Evolutionary conservation across 2,113 vertebrate species (phyloP).

Genomic region (Neolamprologus fasciatus): DNA sequence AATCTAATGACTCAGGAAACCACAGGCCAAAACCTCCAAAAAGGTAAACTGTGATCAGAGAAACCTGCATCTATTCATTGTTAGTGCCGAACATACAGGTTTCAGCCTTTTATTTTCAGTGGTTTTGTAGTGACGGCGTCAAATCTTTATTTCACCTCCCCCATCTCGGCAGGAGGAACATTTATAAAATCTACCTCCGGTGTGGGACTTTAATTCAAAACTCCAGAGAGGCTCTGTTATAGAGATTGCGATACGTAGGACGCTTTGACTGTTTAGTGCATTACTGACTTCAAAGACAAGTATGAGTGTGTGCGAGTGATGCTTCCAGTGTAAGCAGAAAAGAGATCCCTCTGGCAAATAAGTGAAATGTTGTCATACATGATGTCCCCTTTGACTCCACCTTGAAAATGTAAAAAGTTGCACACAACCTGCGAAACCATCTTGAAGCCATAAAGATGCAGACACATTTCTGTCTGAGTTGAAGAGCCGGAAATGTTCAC

Average conservation of each 20-base stretch:
- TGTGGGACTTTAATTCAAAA: neutral
- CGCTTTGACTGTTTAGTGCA: slow-evolving; percentile 7
- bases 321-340: neutral
- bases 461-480: neutral
- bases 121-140: neutral
- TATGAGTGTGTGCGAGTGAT: neutral
- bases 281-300: neutral
- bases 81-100: neutral
- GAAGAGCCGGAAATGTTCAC: neutral
- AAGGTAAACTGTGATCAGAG: neutral
- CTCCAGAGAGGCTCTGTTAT: neutral
- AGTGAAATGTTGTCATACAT: neutral
- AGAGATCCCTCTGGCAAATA: neutral
- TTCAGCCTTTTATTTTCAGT: neutral
- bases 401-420: slow-evolving; percentile 30
- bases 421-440: slow-evolving; percentile 35
- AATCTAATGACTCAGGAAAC: neutral
- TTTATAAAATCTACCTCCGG: neutral
- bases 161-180: neutral
- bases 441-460: slow-evolving; percentile 33
- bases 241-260: neutral
- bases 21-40: neutral
- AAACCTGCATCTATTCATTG: neutral
- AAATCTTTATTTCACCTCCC: neutral
- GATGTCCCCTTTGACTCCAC: slow-evolving; percentile 4